Base-by-base conservation (phyloP, 2,113 vertebrate genomes). In the Thalassarche chlororhynchos region DNA sequence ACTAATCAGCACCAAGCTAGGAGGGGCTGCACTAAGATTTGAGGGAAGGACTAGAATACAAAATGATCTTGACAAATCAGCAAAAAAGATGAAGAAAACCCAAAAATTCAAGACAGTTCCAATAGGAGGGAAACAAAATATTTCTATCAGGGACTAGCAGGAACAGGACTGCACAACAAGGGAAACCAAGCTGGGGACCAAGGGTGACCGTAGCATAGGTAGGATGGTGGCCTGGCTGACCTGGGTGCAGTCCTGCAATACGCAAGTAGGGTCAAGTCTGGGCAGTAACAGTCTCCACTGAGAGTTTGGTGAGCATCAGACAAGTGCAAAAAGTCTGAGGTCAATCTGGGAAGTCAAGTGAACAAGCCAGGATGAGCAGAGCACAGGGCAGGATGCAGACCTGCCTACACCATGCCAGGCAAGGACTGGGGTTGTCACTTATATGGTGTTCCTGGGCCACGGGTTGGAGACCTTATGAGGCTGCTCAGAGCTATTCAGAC, bases 1-100 rank as follows among this genome's bases (percentile, higher is more conserved):
- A 96, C 96, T 97, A 97, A 97, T 97, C 97, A 97, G 95, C 87
- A 95, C 87, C 87, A 88, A 95, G 84, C 79, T 84, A 95, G 78
- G 82, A 95, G 78, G 87, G 46, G 28, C 40, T 90, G 78, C 62
- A 77, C 6, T 91, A 88, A 88, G 90, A 93, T 94, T 92, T 94
- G 68, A 94, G 12, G 55, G 26, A 80, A 93, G 40, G 90, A 93
- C 44, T 85, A 49, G 93, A 94, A 97, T 97, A 83, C 46, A 61
- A 82, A 97, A 94, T 93, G 11, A 89, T 75, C 55, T 62, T 51
- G 55, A 78, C 32, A 89, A 92, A 84, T 52, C 20, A 85, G 44
- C 0, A 51, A 74, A 55, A 82, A 64, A 62, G 4, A n/a, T 2
- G 1, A 94, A 71, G 21, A 84, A 95, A 87, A 34, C 0, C 17